A percentile compares a stretch with the other conserved stretches of the same genome.
Conservation (phyloP, 2,797 vertebrate species). For the Bovichtus variegatus region DNA sequence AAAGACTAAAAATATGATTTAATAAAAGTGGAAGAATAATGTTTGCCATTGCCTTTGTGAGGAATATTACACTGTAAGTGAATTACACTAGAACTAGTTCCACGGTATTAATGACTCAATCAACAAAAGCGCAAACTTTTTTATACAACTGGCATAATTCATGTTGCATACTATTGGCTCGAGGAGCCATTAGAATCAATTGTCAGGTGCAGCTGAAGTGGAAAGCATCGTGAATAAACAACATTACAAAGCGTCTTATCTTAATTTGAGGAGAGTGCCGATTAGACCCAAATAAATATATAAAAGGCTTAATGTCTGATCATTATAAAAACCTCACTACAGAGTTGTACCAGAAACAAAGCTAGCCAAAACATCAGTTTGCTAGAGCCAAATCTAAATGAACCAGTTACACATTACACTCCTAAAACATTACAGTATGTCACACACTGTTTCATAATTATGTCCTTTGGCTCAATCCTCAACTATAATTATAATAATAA, state of each 20-base stretch:
- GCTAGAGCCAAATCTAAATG: background rate
- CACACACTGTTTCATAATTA: background rate
- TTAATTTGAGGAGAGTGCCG: background rate
- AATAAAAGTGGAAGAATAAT: background rate
- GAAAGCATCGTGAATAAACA: background rate
- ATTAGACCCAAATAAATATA: background rate
- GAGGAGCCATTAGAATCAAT: background rate
- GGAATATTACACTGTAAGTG: no score
- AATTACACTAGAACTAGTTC: no score
- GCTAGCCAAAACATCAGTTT: background rate
- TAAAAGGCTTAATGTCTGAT: background rate
- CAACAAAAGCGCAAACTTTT: slow-evolving; percentile 11
- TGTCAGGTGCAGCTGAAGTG: background rate
- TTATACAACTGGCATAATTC: background rate
- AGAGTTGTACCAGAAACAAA: slow-evolving; percentile 1
- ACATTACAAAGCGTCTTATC: background rate
- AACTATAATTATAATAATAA: no score
- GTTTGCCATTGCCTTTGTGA: background rate
- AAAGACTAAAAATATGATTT: background rate
- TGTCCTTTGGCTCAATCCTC: background rate
- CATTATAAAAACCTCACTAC: background rate
- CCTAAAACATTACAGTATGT: background rate
- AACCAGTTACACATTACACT: background rate
- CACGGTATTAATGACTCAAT: background rate
- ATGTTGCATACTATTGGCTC: background rate